A percentile compares a stretch with the other conserved stretches of the same genome.
Conservation (phyloP, 2,113 vertebrate genomes). For the Ceyx margarethae region DNA sequence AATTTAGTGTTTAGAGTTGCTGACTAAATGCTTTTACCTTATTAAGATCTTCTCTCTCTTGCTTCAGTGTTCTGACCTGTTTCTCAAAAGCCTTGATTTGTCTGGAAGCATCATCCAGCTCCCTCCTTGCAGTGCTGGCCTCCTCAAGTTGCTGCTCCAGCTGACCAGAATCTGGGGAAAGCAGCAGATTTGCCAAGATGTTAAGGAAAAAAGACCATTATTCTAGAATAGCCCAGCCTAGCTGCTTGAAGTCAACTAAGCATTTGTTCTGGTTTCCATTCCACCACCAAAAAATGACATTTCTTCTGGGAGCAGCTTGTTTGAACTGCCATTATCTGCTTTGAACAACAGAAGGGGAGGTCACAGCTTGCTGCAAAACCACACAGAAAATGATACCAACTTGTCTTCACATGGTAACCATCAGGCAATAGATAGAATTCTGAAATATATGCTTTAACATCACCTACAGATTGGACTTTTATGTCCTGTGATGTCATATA, state of each 20-base stretch:
- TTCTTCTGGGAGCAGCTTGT: neutral
- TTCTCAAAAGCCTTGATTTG: conserved; percentile 90
- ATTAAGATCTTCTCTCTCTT: conserved; percentile 90
- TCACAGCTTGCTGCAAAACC: neutral
- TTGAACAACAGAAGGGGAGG: neutral
- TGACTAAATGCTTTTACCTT: conserved; percentile 81
- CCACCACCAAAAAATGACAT: neutral
- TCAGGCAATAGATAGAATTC: neutral
- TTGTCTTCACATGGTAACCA: neutral
- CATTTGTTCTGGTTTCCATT: neutral
- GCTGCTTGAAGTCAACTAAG: neutral
- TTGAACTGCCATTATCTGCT: neutral
- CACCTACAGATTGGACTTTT: neutral
- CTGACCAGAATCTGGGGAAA: conserved; percentile 84
- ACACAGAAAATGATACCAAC: neutral
- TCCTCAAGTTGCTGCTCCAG: conserved; percentile 90
- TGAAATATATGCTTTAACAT: neutral
- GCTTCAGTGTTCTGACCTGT: conserved; percentile 85
- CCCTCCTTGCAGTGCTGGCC: conserved; percentile 79
- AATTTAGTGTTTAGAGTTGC: neutral
- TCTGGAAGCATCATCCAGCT: conserved; percentile 90
- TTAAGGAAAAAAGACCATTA: neutral
- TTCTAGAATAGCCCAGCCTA: neutral
- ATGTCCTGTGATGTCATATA: neutral
- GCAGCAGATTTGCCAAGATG: conserved; percentile 5